phyloP scores from a whole-genome alignment of 1,140 invertebrate genomes.

The Diorhabda elongata region DNA sequence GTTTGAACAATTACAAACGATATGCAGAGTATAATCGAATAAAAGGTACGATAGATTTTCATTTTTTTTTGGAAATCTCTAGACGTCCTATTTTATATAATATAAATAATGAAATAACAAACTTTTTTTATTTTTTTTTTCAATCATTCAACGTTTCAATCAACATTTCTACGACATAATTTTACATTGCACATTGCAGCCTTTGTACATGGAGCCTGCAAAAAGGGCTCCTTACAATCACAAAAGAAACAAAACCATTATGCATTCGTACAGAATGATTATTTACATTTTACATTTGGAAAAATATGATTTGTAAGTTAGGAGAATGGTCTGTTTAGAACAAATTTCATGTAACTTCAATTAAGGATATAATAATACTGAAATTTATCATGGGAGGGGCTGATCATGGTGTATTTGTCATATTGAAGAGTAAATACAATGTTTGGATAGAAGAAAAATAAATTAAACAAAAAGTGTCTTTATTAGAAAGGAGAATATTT shows the following conservation, averaged over 20 bases:
- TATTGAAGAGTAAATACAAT: too few relatives aligned
- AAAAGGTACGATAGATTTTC: conserved; percentile 36
- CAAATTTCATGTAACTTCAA: too few relatives aligned
- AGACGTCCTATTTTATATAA: conserved; percentile 12
- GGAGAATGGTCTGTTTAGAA: background rate
- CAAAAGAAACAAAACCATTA: conserved; percentile 1
- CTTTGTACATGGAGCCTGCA: conserved; percentile 36
- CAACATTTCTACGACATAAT: conserved; percentile 12
- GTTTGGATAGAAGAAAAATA: too few relatives aligned
- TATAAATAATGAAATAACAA: conserved; percentile 23
- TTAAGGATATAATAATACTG: too few relatives aligned
- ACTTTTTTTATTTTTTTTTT: conserved; percentile 5
- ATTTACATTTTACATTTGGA: conserved; percentile 4
- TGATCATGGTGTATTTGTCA: too few relatives aligned
- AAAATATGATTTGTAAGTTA: background rate
- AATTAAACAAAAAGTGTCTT: too few relatives aligned
- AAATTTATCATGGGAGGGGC: too few relatives aligned
- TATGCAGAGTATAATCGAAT: conserved; percentile 46
- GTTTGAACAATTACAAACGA: conserved; percentile 46
- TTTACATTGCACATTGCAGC: conserved; percentile 42
- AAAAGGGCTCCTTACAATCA: conserved; percentile 30
- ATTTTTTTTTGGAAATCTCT: conserved; percentile 32
- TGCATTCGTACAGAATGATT: conserved; percentile 13
- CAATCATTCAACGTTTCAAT: background rate
- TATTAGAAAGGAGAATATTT: too few relatives aligned